A percentile compares a stretch with the other conserved stretches of the same genome.
Conservation (phyloP, 1,140 invertebrate species). For the Lepidurus arcticus region DNA sequence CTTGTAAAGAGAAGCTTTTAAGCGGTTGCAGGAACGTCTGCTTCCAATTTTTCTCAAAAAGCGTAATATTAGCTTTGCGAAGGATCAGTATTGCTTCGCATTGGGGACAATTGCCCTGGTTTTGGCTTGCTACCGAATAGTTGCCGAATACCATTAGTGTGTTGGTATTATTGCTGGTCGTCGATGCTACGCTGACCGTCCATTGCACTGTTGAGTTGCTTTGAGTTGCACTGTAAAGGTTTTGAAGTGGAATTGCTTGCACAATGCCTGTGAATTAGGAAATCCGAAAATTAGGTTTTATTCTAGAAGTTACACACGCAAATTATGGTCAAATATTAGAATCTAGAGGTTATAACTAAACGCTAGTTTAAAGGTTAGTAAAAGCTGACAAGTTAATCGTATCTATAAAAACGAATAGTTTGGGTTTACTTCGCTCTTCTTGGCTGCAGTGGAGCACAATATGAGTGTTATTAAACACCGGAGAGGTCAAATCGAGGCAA, state of each 20-base stretch:
- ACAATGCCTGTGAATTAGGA: neutral
- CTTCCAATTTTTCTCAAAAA: neutral
- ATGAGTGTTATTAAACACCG: neutral
- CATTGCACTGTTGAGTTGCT: conserved; percentile 7
- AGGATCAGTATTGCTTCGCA: neutral
- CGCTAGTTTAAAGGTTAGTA: too few relatives aligned
- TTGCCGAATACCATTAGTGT: neutral
- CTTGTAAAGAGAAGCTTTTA: neutral
- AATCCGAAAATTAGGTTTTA: neutral
- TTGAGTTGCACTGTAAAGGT: neutral
- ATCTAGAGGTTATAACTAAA: too few relatives aligned
- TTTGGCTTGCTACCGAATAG: neutral
- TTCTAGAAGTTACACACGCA: too few relatives aligned
- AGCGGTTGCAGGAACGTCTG: neutral
- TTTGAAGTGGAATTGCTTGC: neutral
- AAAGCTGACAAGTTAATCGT: neutral
- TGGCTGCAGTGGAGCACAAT: neutral
- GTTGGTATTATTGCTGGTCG: neutral
- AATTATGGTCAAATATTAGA: too few relatives aligned
- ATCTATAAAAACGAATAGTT: neutral
- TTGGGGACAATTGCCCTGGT: neutral
- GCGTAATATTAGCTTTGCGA: neutral
- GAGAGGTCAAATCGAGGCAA: neutral
- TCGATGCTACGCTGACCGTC: neutral
- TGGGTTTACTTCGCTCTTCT: neutral